Percentiles rank a stretch among this genome's conserved stretches.
Evolutionary conservation across 2,888 invertebrate species (phyloP).

Genomic region (Agrypnus murinus): DNA sequence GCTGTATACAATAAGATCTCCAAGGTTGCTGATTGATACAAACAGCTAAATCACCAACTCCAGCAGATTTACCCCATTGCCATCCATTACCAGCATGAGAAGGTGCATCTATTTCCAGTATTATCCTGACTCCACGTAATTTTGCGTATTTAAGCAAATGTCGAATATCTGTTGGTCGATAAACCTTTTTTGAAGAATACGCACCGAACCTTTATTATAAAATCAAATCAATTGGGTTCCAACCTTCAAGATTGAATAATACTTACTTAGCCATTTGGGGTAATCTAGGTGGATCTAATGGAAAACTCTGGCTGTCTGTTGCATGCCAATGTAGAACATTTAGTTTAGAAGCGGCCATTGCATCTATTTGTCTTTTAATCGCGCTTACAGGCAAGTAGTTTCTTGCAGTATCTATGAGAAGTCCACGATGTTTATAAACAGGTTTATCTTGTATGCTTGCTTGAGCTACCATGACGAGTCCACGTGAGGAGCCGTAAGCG

Average conservation of each 20-base stretch:
- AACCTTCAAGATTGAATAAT: too few species aligned
- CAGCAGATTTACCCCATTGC: conserved; percentile 83
- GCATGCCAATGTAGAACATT: conserved; percentile 96
- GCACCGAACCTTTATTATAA: conserved; percentile 83
- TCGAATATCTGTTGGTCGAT: conserved; percentile 78
- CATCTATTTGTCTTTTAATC: conserved; percentile 85
- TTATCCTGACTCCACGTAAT: conserved; percentile 86
- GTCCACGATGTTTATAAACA: conserved; percentile 87
- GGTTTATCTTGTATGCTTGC: conserved; percentile 86
- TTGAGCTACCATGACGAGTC: conserved; percentile 77
- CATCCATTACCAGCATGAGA: conserved; percentile 90
- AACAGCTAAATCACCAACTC: conserved; percentile 79
- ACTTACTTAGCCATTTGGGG: conserved; percentile 82
- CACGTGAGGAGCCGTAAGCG: conserved; percentile 65
- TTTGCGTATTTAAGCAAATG: conserved; percentile 85
- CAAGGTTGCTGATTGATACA: conserved; percentile 81
- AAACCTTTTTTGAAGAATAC: conserved; percentile 80
- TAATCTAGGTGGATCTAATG: conserved; percentile 83
- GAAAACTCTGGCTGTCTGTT: conserved; percentile 94
- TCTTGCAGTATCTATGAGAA: conserved; percentile 91
- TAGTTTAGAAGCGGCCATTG: conserved; percentile 90
- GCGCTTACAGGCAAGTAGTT: conserved; percentile 86
- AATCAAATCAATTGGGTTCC: too few species aligned
- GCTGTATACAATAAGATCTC: conserved; percentile 84
- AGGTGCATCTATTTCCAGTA: conserved; percentile 93